Base-by-base conservation (phyloP, 2,888 invertebrate species). In the Cecidostiba fungosa region DNA sequence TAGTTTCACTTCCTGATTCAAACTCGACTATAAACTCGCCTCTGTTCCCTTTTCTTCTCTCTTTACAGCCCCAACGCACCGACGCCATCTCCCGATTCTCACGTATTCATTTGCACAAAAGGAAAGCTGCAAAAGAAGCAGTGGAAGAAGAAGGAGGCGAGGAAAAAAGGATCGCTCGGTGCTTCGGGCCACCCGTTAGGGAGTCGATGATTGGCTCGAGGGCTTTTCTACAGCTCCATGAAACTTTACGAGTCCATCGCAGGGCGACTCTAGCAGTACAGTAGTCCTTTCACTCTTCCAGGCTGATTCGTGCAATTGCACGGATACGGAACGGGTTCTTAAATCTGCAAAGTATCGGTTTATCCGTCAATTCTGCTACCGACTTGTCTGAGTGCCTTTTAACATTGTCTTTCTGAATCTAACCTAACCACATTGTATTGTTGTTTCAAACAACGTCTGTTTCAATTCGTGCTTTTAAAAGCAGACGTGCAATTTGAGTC, bases 121-220 rank as follows among this genome's bases (percentile, higher is more conserved):
- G 81, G 16, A 23, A 39, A 36, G 72, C 43, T 32, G n/a, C 32
- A 72, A 59, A n/a, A 78, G 78, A 69, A 29, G 14, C 4, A 66
- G 77, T 36, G 36, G 6, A 62, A 66, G 29, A 70, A 39, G 32
- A 70, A 76, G 54, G 16, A 84, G 23, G n/a, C 26, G 54, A 43
- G 69, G 50, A 66, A 81, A 77, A 77, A 77, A 81, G 82, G 59
- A 70, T 85, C 79, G 74, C 39, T 23, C 36, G 36, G 26, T 43
- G 50, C 36, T 76, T 76, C 19, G 73, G 72, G 77, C 80, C 29
- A 77, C 74, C 85, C 80, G 85, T 85, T 87, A 85, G 77, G 73
- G 78, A 84, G 77, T 73, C 86, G 82, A 87, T 87, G 86, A 87
- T 87, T 86, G 86, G 87, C 84, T 87, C 87, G 80, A 87, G 86